Evolutionary conservation across 2,797 vertebrate genomes (phyloP).

Genomic region (Geotria australis): DNA sequence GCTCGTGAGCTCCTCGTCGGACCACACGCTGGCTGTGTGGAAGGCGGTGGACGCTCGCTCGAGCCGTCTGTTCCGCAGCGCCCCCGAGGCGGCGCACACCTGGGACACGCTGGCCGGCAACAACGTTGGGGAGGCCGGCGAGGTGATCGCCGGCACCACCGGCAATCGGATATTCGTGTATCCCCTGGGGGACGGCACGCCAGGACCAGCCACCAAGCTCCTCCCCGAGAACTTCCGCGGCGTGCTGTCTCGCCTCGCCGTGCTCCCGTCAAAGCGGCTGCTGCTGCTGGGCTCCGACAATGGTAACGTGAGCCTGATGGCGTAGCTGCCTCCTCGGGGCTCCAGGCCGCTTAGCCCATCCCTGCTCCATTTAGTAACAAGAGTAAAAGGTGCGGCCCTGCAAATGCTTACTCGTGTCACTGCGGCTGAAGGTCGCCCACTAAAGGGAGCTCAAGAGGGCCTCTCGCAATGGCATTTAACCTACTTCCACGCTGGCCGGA

Average conservation of each 20-base stretch:
- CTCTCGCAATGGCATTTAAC: neutral
- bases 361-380: neutral
- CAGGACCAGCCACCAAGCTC: slow-evolving; percentile 53
- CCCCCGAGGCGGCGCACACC: slow-evolving; percentile 61
- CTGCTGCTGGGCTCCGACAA: slow-evolving; percentile 87
- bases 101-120: slow-evolving; percentile 57
- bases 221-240: slow-evolving; percentile 92
- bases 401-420: neutral
- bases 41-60: slow-evolving; percentile 82
- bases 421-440: neutral
- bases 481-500: too few relatives aligned
- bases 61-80: slow-evolving; percentile 54
- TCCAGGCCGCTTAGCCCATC: neutral
- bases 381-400: neutral
- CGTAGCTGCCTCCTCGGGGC: slow-evolving; percentile 8
- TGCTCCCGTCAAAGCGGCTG: slow-evolving; percentile 75
- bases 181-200: slow-evolving; percentile 48
- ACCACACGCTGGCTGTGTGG: slow-evolving; percentile 70
- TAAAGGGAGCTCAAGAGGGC: neutral
- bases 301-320: slow-evolving; percentile 48
- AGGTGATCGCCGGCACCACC: slow-evolving; percentile 68
- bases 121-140: slow-evolving; percentile 1
- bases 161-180: slow-evolving; percentile 88
- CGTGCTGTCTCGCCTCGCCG: slow-evolving; percentile 65
- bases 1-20: slow-evolving; percentile 66